Evolutionary conservation across 2,888 invertebrate species (phyloP).

Genomic region (Rhogogaster chlorosoma): DNA sequence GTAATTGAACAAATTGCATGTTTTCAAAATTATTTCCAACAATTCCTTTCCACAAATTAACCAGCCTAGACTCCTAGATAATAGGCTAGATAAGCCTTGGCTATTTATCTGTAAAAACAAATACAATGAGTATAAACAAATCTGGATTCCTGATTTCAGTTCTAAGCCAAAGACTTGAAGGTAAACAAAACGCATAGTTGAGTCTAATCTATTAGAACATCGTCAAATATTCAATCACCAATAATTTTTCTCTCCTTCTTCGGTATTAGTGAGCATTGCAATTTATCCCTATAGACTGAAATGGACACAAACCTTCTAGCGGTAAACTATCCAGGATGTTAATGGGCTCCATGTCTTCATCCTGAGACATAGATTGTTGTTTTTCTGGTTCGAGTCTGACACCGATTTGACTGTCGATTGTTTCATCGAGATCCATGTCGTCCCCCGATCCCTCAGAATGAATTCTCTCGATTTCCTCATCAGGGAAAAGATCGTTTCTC

Average conservation of each 20-base stretch:
- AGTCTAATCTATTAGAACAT: neutral
- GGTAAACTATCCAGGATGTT: constrained; percentile 75
- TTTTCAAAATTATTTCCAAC: constrained; percentile 22
- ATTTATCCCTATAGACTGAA: constrained; percentile 4
- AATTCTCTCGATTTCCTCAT: constrained; percentile 72
- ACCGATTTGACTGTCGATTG: constrained; percentile 75
- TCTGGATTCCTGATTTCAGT: neutral
- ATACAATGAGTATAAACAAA: constrained; percentile 17
- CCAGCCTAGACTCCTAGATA: neutral
- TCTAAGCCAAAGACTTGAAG: neutral
- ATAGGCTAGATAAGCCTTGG: neutral
- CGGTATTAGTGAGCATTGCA: too few relatives aligned
- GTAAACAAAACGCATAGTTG: neutral
- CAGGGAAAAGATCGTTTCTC: constrained; percentile 62
- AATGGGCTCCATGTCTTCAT: constrained; percentile 74
- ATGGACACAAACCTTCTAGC: constrained; percentile 66
- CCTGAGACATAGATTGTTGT: constrained; percentile 64
- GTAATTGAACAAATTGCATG: neutral
- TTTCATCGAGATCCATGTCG: constrained; percentile 76
- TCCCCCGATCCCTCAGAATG: constrained; percentile 74
- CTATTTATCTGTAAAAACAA: constrained; percentile 27
- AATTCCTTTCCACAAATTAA: neutral
- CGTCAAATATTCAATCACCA: neutral
- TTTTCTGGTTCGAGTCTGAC: constrained; percentile 72
- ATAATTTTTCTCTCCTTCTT: neutral